Evolutionary conservation across 2,113 vertebrate species (phyloP), one percentile per base, ranked within the genome.

Genomic region (Vanacampus margaritifer): DNA sequence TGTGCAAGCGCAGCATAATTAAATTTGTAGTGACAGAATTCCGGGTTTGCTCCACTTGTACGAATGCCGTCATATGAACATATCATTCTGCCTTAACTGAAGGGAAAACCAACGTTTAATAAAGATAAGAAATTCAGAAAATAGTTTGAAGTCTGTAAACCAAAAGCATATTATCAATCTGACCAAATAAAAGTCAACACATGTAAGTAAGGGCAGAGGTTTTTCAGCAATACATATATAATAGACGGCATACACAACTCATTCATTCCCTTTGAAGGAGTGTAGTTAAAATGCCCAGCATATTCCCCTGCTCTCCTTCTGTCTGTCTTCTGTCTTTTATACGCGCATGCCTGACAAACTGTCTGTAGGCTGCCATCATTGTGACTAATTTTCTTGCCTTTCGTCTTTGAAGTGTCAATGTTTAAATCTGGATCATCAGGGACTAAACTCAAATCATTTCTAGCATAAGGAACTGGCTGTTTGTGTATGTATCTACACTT

Each of bases 321-420:
- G 16, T 54, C 23, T 24, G 51, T 26, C 24, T 23, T 21, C 19
- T 11, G 5, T 54, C 51, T 28, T 26, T 54, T 53, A 67, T 64
- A 54, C 10, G 67, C 39, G 65, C 66, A 78, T 45, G 69, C 62
- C 73, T 83, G 81, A 79, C 84, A 85, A 83, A 65, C 59, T 86
- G 76, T 73, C 73, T 68, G 57, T 2, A 23, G 37, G 56, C 73
- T 63, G 57, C 80, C 65, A 50, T 73, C 39, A 65, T 58, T 78
- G 69, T 68, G 65, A 73, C 64, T 79, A 14, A 1, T 78, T 78
- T 73, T 74, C 67, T 48, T 51, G 71, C 70, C 65, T 87, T 85
- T 86, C 41, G 68, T 71, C 68, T 88, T 86, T 88, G 80, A 86
- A 83, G 79, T 82, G 71, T 79, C 79, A 83, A 61, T 48, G 32